Conservation (phyloP, 2,888 invertebrate species). For the Sinohyriopsis cumingii region DNA sequence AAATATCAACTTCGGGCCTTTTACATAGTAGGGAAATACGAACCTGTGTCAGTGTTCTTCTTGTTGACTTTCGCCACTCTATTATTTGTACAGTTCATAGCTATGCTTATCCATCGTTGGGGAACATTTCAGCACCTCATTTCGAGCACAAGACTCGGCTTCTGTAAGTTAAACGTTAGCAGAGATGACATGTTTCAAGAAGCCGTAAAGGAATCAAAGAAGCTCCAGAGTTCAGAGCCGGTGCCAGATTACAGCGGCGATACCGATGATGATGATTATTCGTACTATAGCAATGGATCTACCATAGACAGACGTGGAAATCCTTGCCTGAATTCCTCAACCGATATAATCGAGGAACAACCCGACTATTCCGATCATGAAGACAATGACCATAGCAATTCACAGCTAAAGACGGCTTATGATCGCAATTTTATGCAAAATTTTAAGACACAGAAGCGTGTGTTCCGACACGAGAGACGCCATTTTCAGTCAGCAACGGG, state of each 20-base stretch:
- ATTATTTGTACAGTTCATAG: constrained; percentile 94
- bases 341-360: too few relatives aligned
- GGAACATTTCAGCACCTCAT: constrained; percentile 96
- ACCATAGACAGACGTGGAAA: background rate
- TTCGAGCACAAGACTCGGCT: constrained; percentile 81
- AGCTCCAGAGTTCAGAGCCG: constrained; percentile 10
- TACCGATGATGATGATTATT: background rate
- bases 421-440: too few relatives aligned
- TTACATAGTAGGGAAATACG: constrained; percentile 57
- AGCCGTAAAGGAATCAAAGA: constrained; percentile 13
- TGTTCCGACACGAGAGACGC: too few relatives aligned
- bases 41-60: constrained; percentile 86
- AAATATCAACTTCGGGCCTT: constrained; percentile 78
- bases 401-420: too few relatives aligned
- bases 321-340: too few relatives aligned
- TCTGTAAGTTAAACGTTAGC: background rate
- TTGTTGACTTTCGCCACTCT: constrained; percentile 97
- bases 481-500: too few relatives aligned
- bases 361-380: too few relatives aligned
- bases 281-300: background rate
- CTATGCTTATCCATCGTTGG: constrained; percentile 99
- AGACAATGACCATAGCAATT: too few relatives aligned
- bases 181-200: background rate
- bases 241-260: constrained; percentile 12
- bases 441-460: too few relatives aligned